phyloP scores from a whole-genome alignment of 2,888 invertebrate species.

The Cyclophora albipunctata region DNA sequence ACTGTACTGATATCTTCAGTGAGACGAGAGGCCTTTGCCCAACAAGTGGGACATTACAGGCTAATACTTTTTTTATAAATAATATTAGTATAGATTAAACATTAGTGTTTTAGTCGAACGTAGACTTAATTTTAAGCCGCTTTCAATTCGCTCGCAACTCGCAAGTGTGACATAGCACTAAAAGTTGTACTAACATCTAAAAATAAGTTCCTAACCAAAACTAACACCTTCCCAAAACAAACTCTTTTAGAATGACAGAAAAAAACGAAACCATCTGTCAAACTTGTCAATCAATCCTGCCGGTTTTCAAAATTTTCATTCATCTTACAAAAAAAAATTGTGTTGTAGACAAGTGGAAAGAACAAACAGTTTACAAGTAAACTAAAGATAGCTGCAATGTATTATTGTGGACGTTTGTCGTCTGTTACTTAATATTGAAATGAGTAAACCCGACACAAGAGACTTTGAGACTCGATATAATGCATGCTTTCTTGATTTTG shows the following conservation, averaged over 20 bases:
- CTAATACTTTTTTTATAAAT: no score
- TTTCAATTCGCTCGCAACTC: no score
- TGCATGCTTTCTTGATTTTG: slow-evolving; percentile 61
- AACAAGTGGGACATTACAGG: no score
- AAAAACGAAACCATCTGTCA: neutral
- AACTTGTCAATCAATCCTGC: neutral
- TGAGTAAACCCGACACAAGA: slow-evolving; percentile 49
- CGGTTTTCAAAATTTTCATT: neutral
- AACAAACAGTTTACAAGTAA: neutral
- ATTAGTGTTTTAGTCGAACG: no score
- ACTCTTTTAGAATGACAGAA: no score
- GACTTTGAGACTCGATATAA: slow-evolving; percentile 60
- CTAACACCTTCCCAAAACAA: neutral
- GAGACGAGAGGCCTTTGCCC: no score
- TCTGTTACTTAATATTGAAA: slow-evolving; percentile 36
- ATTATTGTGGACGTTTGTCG: slow-evolving; percentile 12
- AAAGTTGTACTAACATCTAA: no score
- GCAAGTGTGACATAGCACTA: no score
- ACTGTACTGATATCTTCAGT: no score
- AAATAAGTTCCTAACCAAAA: no score
- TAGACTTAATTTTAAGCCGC: no score
- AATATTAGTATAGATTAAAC: no score
- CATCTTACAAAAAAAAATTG: neutral
- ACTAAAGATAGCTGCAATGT: slow-evolving; percentile 17
- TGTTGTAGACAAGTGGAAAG: slow-evolving; percentile 3